phyloP scores from a whole-genome alignment of 2,888 invertebrate species.

The Catocala fraxini region DNA sequence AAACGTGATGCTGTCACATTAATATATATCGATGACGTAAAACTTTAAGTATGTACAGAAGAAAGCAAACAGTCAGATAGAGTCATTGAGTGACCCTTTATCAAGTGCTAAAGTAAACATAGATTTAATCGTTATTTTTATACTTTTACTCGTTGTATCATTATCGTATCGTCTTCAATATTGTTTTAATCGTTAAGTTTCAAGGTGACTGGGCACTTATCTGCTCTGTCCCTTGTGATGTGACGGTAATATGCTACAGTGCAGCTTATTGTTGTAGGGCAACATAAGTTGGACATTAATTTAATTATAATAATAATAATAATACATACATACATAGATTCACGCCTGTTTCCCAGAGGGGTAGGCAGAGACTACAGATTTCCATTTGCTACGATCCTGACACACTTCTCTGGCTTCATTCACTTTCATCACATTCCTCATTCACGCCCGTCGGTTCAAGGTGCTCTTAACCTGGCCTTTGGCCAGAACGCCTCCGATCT shows the following conservation, averaged over 20 bases:
- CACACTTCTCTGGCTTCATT: too few species aligned
- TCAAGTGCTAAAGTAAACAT: slow-evolving; percentile 39
- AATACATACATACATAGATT: too few species aligned
- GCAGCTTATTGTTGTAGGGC: too few species aligned
- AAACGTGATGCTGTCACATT: not conserved
- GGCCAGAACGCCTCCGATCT: too few species aligned
- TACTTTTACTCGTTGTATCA: slow-evolving; percentile 28
- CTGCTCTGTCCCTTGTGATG: slow-evolving; percentile 11
- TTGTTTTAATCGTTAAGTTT: slow-evolving; percentile 25
- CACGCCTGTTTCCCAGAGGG: too few species aligned
- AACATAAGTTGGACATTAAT: too few species aligned
- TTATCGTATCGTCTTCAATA: slow-evolving; percentile 20
- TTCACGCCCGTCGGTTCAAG: too few species aligned
- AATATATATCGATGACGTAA: slow-evolving; percentile 26
- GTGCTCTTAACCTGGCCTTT: too few species aligned
- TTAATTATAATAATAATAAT: too few species aligned
- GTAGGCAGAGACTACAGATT: too few species aligned
- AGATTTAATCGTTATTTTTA: slow-evolving; percentile 48
- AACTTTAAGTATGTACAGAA: slow-evolving; percentile 29
- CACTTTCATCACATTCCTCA: too few species aligned
- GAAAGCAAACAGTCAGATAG: slow-evolving; percentile 38
- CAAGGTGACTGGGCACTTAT: slow-evolving; percentile 32
- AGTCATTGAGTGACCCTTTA: slow-evolving; percentile 43
- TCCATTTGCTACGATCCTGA: too few species aligned
- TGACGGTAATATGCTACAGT: not conserved